A percentile compares a stretch with the other conserved stretches of the same genome.
phyloP scores from a whole-genome alignment of 1,140 invertebrate genomes.

The Brachionus asplanchnoidis region DNA sequence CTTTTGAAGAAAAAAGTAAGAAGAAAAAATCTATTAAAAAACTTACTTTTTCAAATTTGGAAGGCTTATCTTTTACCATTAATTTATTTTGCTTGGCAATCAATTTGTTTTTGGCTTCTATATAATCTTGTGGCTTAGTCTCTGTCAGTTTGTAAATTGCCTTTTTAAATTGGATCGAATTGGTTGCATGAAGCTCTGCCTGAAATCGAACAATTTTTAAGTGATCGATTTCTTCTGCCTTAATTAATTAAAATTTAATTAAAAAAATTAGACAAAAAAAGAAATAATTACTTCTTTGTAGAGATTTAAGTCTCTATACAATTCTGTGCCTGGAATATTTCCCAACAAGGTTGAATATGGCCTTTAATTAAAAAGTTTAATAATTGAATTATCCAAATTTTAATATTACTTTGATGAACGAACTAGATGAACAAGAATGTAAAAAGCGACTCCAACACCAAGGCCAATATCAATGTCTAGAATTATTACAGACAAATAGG shows the following conservation, averaged over 20 bases:
- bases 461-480: constrained; percentile 43
- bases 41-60: neutral
- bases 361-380: neutral
- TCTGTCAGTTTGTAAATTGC: constrained; percentile 1
- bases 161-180: constrained; percentile 6
- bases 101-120: neutral
- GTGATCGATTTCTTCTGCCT: constrained; percentile 30
- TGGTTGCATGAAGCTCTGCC: neutral
- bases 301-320: constrained; percentile 39
- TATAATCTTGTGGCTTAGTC: constrained; percentile 1
- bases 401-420: constrained; percentile 56
- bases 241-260: neutral
- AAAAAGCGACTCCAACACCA: constrained; percentile 46
- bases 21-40: neutral
- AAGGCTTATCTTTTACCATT: neutral
- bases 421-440: constrained; percentile 41
- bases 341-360: constrained; percentile 39
- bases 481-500: constrained; percentile 42
- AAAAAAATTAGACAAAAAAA: neutral
- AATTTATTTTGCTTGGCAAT: neutral
- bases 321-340: constrained; percentile 39
- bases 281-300: constrained; percentile 25
- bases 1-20: neutral
- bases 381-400: neutral
- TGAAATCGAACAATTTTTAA: constrained; percentile 28